Evolutionary conservation across 2,113 vertebrate genomes (phyloP).

Genomic region (Phylloscopus trochiloides): DNA sequence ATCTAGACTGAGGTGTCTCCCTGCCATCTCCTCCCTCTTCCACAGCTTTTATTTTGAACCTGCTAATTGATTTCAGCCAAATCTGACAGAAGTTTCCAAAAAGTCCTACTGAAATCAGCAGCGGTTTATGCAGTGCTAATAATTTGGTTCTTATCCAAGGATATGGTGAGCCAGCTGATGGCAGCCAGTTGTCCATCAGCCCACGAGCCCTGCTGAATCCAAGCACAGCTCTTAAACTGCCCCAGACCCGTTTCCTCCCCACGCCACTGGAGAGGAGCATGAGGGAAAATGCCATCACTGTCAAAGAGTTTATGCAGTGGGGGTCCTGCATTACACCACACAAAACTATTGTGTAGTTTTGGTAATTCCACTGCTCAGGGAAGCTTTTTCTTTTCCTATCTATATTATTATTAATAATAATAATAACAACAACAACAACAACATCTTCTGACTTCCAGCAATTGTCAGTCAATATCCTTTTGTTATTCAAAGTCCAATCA

Average conservation of each 20-base stretch:
- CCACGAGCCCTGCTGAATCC: fast-evolving
- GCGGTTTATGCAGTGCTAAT: fast-evolving
- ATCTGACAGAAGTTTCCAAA: background rate
- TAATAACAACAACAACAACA: background rate
- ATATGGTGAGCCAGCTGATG: background rate
- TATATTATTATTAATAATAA: background rate
- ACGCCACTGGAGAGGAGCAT: fast-evolving
- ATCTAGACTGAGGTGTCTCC: background rate
- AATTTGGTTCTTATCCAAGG: background rate
- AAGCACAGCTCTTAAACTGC: background rate
- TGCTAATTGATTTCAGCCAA: background rate
- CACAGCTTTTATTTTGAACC: background rate
- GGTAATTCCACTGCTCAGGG: background rate
- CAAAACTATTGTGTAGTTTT: background rate
- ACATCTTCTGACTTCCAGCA: background rate
- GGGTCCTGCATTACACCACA: background rate
- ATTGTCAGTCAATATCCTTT: background rate
- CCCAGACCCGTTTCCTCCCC: background rate
- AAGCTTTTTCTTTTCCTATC: background rate
- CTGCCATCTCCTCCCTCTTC: background rate
- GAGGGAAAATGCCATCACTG: background rate
- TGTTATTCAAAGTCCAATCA: background rate
- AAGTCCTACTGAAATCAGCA: background rate
- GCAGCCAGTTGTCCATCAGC: background rate
- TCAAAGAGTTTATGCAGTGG: background rate